A percentile compares a stretch with the other conserved stretches of the same genome.
phyloP scores from a whole-genome alignment of 2,113 vertebrate genomes.

The Andinoacara biseriatus region DNA sequence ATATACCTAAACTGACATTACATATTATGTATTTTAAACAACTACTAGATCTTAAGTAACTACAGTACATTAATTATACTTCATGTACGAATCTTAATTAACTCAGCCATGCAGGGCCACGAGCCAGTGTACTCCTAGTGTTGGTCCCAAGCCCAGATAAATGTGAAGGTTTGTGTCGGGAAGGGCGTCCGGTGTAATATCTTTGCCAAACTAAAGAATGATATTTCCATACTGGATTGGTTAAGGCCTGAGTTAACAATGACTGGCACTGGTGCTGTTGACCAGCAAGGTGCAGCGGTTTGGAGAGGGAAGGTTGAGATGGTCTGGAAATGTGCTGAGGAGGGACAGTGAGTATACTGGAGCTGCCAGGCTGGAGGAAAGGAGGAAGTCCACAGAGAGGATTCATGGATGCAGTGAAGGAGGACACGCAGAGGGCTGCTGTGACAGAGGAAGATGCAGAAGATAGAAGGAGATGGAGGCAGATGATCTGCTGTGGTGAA shows the following conservation, averaged over 20 bases:
- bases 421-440: too few relatives aligned
- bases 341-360: too few relatives aligned
- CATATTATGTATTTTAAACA: neutral
- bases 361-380: too few relatives aligned
- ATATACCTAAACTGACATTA: neutral
- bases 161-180: neutral
- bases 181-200: neutral
- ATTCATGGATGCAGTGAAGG: too few relatives aligned
- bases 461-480: too few relatives aligned
- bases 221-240: neutral
- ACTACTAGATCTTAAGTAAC: neutral
- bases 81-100: neutral
- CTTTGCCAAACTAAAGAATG: neutral
- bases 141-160: neutral
- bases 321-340: too few relatives aligned
- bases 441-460: too few relatives aligned
- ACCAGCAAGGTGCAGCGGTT: neutral
- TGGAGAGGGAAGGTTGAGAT: too few relatives aligned
- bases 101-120: neutral
- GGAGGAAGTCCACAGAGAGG: too few relatives aligned
- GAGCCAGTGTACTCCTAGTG: neutral
- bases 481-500: too few relatives aligned
- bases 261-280: neutral
- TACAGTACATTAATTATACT: neutral
- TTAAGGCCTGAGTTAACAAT: fast-evolving